Percentiles rank a stretch among this genome's conserved stretches.
Evolutionary conservation across 1,140 invertebrate species (phyloP).

Genomic region (Drosophila jambulina): DNA sequence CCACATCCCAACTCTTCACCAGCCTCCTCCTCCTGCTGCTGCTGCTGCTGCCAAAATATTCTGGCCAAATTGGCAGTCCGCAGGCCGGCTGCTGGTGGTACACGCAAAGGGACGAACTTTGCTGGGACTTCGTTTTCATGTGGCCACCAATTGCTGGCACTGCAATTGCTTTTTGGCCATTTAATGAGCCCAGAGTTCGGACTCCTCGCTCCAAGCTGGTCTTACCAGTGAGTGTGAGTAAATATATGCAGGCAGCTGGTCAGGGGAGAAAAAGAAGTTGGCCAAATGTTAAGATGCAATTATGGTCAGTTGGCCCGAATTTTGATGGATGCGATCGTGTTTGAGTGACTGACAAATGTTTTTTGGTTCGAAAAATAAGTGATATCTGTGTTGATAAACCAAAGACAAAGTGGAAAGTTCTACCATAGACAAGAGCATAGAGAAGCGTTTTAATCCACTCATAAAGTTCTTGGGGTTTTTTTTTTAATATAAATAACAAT

Average conservation of each 20-base stretch:
- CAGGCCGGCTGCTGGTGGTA: slow-evolving; percentile 21
- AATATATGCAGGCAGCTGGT: slow-evolving; percentile 60
- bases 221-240: slow-evolving; percentile 49
- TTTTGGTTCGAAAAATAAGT: neutral
- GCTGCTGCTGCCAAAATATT: slow-evolving; percentile 18
- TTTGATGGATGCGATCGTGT: slow-evolving; percentile 22
- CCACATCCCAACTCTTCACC: neutral
- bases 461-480: neutral
- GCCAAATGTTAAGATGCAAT: slow-evolving; percentile 16
- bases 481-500: neutral
- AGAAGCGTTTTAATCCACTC: neutral
- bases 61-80: slow-evolving; percentile 69
- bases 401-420: neutral
- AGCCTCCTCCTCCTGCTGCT: neutral
- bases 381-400: neutral
- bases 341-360: slow-evolving; percentile 11
- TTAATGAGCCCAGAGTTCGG: slow-evolving; percentile 70
- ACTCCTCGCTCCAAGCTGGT: slow-evolving; percentile 48
- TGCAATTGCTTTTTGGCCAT: slow-evolving; percentile 60
- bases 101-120: slow-evolving; percentile 63
- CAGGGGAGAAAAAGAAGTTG: neutral
- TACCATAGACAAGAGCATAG: neutral
- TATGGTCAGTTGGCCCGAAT: slow-evolving; percentile 36
- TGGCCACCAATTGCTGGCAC: slow-evolving; percentile 56
- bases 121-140: slow-evolving; percentile 34